Percentiles rank a stretch among this genome's conserved stretches.
Evolutionary conservation across 2,888 invertebrate genomes (phyloP).

Genomic region (Diploptera punctata): DNA sequence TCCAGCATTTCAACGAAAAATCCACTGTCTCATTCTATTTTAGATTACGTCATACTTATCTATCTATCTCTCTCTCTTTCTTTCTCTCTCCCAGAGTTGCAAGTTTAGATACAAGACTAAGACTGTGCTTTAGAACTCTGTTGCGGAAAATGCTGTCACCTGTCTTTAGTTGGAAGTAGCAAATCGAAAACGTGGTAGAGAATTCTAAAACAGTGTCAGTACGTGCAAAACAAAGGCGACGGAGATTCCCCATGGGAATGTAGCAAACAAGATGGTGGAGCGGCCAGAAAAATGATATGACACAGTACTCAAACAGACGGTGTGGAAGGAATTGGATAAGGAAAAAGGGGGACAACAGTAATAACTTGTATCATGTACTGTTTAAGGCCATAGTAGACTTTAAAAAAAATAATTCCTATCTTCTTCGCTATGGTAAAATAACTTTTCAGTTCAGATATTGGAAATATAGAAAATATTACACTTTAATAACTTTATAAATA

Average conservation of each 20-base stretch:
- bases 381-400: slow-evolving; percentile 1
- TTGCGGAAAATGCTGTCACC: slow-evolving; percentile 9
- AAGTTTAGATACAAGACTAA: too few species aligned
- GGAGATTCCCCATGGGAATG: slow-evolving; percentile 34
- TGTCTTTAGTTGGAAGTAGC: slow-evolving; percentile 2
- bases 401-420: too few species aligned
- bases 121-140: too few species aligned
- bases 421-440: too few species aligned
- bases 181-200: slow-evolving; percentile 41
- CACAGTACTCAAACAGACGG: slow-evolving; percentile 19
- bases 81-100: too few species aligned
- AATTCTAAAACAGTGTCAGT: slow-evolving; percentile 38
- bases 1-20: too few species aligned
- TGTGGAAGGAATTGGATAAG: slow-evolving; percentile 30
- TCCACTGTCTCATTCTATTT: too few species aligned
- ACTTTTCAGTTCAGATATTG: too few species aligned
- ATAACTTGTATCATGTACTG: slow-evolving; percentile 11
- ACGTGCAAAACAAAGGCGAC: slow-evolving; percentile 28
- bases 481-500: too few species aligned
- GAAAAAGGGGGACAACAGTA: neutral
- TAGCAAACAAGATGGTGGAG: slow-evolving; percentile 24
- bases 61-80: too few species aligned
- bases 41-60: too few species aligned
- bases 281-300: slow-evolving; percentile 19
- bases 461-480: too few species aligned